Evolutionary conservation across 2,113 vertebrate species (phyloP).

Genomic region (Mystacornis crossleyi): DNA sequence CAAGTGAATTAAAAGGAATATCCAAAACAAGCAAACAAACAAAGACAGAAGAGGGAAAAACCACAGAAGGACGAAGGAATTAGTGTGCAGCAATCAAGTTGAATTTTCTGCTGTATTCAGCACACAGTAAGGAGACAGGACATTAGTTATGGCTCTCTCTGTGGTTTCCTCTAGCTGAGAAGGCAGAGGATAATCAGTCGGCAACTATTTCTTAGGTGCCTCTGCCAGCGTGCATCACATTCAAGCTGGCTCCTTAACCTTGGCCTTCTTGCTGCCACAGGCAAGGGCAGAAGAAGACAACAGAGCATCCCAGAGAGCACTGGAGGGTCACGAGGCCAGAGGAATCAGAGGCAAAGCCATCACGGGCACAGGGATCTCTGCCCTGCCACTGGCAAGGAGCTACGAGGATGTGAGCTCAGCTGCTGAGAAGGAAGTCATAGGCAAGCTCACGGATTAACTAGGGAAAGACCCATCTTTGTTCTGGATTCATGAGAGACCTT

Average conservation of each 20-base stretch:
- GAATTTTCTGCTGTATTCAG: not conserved
- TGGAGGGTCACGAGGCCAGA: rapidly evolving
- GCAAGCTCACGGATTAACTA: not conserved
- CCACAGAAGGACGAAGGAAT: not conserved
- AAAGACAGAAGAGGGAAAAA: not conserved
- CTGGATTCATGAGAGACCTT: not conserved
- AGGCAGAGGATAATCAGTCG: not conserved
- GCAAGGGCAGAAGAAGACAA: not conserved
- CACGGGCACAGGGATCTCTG: not conserved
- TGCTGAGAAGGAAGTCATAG: not conserved
- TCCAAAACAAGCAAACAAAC: not conserved
- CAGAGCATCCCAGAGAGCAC: not conserved
- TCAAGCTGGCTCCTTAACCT: not conserved
- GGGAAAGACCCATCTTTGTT: not conserved
- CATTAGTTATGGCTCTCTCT: not conserved
- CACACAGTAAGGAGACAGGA: not conserved
- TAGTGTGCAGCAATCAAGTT: not conserved
- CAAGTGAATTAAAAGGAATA: not conserved
- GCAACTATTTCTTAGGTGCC: not conserved
- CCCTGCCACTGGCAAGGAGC: not conserved
- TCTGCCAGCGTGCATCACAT: not conserved
- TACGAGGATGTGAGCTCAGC: rapidly evolving
- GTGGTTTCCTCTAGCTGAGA: not conserved
- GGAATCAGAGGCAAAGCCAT: not conserved
- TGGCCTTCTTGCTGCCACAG: not conserved